A percentile compares a stretch with the other conserved stretches of the same genome.
These are phyloP conservation scores for Synergus japonicus DNA, from an alignment of 2,888 invertebrate species.

Conservation along the genomic window DNA sequence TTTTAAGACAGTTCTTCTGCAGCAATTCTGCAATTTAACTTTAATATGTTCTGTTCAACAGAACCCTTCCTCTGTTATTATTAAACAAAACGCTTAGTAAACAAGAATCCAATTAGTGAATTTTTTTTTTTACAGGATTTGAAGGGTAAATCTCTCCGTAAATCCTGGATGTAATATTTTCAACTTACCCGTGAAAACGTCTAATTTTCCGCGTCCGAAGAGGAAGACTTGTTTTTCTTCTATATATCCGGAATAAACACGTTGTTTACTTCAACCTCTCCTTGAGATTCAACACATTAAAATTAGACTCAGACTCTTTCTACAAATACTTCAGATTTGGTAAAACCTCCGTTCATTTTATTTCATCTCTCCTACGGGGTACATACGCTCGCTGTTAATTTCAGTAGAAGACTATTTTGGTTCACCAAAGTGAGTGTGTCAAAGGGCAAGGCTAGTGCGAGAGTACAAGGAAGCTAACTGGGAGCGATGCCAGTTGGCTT, in stretches of 20 bases:
- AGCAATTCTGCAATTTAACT: no score
- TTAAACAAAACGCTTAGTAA: no score
- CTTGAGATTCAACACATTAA: constrained; percentile 36
- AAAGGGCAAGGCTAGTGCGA: constrained; percentile 74
- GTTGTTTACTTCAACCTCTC: constrained; percentile 32
- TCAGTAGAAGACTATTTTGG: constrained; percentile 47
- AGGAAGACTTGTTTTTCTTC: constrained; percentile 35
- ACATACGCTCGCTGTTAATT: constrained; percentile 55
- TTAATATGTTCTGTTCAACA: no score
- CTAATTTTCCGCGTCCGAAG: constrained; percentile 29
- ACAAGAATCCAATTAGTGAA: constrained; percentile 2
- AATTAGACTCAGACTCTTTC: constrained; percentile 37
- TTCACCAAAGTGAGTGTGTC: constrained; percentile 65
- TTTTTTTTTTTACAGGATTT: constrained; percentile 34
- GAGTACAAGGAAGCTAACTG: constrained; percentile 58
- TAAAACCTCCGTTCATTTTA: constrained; percentile 29
- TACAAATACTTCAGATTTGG: constrained; percentile 36
- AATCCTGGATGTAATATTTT: constrained; percentile 24
- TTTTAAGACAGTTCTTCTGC: no score
- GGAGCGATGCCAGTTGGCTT: constrained; percentile 71
- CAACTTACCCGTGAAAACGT: constrained; percentile 30
- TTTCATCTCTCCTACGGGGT: constrained; percentile 46
- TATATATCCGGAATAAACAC: constrained; percentile 21
- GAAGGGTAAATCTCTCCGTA: constrained; percentile 10
- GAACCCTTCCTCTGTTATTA: no score